Base-by-base conservation (phyloP, 2,113 vertebrate species). In the Lota lota region DNA sequence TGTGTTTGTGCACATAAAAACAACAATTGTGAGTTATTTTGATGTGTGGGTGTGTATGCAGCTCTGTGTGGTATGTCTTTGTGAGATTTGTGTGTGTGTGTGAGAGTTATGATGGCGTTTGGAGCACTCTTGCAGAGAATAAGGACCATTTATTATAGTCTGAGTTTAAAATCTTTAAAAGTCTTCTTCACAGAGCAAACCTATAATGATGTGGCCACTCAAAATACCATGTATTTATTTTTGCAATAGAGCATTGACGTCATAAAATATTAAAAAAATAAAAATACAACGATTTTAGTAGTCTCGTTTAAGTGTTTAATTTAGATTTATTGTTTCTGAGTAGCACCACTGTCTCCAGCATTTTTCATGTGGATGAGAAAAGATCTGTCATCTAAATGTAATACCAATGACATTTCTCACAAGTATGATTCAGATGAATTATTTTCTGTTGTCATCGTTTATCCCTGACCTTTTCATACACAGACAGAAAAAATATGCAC, bases 381-480 rank as follows among this genome's bases (percentile, higher is more conserved):
- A 74, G 78, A 77, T 70, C 0, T 15, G 22, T 77, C 68, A 63
- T 40, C 63, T 67, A 81, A 76, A 81, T 80, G 82, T 70, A 76
- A 72, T 70, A 80, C 87, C 70, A 76, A 67, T 77, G 83, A 85
- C 77, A 64, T 57, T 57, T 75, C 28, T 80, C 68, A 61, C 73
- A 61, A 0, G 63, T 79, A 74, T 88, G 81, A 88, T 67, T 88
- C 76, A 85, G 80, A 72, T 77, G 75, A 83, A 81, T 83, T 67
- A 76, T 73, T 79, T 71, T 73, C 56, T 75, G 58, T 64, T 66
- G 2, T 83, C 64, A 66, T 68, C n/a, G 8, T 64, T 70, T 22
- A 33, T 61, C 62, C 63, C 66, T 77, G 79, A 83, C 83, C 76
- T 86, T 87, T 80, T 6, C 28, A 24, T 47, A 61, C 61, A 68